These are phyloP conservation scores for Actinopyga echinites DNA, from an alignment of 53 echinoderm and acorn worm genomes.

Conservation along the genomic window DNA sequence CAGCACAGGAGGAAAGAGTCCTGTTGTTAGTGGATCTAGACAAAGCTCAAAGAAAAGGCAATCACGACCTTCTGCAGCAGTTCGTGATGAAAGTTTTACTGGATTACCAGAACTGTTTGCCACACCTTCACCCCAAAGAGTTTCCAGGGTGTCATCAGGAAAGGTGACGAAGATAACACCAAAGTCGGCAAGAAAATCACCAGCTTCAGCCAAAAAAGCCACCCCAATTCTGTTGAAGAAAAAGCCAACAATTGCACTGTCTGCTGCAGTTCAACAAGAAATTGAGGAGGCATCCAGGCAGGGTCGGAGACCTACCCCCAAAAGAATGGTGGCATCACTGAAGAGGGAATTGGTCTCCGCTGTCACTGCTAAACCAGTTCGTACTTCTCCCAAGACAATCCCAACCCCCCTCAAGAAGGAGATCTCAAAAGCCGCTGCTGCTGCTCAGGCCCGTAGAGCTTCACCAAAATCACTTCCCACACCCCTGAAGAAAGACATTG, in stretches of 20 bases:
- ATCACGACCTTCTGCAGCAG: constrained; percentile 50
- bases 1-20: not conserved
- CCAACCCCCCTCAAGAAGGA: constrained; percentile 67
- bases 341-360: constrained; percentile 32
- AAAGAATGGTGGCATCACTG: constrained; percentile 6
- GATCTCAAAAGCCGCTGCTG: constrained; percentile 58
- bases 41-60: constrained; percentile 30
- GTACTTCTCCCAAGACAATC: not conserved
- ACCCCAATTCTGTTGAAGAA: constrained; percentile 43
- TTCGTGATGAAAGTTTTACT: constrained; percentile 82
- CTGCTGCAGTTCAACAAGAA: constrained; percentile 38
- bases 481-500: constrained; percentile 58
- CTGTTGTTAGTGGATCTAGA: not conserved
- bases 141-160: constrained; percentile 53
- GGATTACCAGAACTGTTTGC: constrained; percentile 84
- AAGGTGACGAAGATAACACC: constrained; percentile 79
- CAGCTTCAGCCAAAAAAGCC: constrained; percentile 40
- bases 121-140: constrained; percentile 75
- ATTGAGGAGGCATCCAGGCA: constrained; percentile 22
- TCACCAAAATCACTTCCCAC: constrained; percentile 47
- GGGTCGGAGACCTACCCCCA: constrained; percentile 45
- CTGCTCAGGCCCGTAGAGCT: not conserved
- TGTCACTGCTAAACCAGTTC: not conserved
- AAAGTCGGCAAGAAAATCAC: constrained; percentile 51
- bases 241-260: constrained; percentile 35